A percentile compares a stretch with the other conserved stretches of the same genome.
Conservation (phyloP, 2,797 vertebrate genomes). For the Gorsachius magnificus region DNA sequence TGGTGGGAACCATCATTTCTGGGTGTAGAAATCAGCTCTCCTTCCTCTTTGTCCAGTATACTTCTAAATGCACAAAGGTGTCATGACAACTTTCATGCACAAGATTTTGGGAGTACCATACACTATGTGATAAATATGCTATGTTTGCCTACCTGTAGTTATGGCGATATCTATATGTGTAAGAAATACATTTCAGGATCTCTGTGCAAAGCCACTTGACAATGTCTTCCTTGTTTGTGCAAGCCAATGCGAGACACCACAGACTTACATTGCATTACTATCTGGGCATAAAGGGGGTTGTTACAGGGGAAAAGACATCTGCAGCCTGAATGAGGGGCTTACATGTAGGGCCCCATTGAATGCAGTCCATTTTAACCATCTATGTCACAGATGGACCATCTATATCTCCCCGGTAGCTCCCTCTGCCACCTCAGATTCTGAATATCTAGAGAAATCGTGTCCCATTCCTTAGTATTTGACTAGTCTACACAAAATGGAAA, state of each 20-base stretch:
- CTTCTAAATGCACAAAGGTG: background rate
- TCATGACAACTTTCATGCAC: background rate
- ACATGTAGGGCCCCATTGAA: background rate
- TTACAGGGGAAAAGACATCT: background rate
- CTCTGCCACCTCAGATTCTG: background rate
- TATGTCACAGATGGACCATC: background rate
- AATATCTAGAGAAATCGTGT: background rate
- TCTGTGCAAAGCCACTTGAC: background rate
- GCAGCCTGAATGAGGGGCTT: background rate
- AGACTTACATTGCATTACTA: background rate
- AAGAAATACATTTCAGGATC: background rate
- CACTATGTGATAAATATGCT: background rate
- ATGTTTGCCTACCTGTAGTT: background rate
- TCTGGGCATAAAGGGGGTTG: background rate
- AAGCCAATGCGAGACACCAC: background rate
- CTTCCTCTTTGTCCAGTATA: background rate
- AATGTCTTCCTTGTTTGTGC: background rate
- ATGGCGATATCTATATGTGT: background rate
- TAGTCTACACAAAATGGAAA: background rate
- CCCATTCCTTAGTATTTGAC: background rate
- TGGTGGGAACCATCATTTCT: background rate
- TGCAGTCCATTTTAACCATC: background rate
- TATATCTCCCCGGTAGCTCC: background rate
- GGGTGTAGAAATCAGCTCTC: background rate
- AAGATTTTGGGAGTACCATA: background rate